These are phyloP conservation scores for Phaethon lepturus DNA, from an alignment of 2,113 vertebrate species.

Conservation along the genomic window DNA sequence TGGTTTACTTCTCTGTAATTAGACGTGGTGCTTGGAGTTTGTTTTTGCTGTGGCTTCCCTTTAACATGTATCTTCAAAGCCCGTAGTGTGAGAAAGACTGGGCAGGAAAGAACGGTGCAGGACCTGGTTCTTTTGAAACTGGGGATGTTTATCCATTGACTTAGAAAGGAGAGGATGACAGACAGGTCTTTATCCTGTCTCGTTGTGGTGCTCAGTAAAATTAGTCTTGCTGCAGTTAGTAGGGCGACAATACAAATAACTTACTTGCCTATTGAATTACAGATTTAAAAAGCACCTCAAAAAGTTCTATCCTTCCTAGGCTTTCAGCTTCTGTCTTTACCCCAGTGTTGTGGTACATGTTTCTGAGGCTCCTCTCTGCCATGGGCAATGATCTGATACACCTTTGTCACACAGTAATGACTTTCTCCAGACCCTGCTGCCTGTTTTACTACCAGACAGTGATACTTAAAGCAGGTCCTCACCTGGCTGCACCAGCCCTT, in stretches of 20 bases:
- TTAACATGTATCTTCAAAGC: conserved; percentile 42
- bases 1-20: conserved; percentile 20
- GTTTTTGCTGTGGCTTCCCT: conserved; percentile 45
- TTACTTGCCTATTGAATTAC: background rate
- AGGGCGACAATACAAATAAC: background rate
- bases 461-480: background rate
- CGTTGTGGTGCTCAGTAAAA: background rate
- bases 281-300: background rate
- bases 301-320: background rate
- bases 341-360: fast-evolving
- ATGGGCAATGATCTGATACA: background rate
- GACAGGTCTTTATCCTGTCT: background rate
- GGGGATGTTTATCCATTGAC: conserved; percentile 35
- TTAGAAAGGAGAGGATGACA: background rate
- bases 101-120: conserved; percentile 9
- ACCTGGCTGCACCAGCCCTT: background rate
- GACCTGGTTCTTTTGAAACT: background rate
- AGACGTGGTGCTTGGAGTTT: conserved; percentile 25
- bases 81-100: background rate
- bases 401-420: background rate
- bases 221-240: background rate
- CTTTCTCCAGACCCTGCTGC: background rate
- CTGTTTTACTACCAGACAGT: background rate
- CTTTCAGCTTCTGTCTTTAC: background rate
- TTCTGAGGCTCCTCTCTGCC: background rate